Evolutionary conservation across 2,888 invertebrate species (phyloP), one percentile per base, ranked within the genome.

Genomic region (Cataglyphis rosenhaueri): DNA sequence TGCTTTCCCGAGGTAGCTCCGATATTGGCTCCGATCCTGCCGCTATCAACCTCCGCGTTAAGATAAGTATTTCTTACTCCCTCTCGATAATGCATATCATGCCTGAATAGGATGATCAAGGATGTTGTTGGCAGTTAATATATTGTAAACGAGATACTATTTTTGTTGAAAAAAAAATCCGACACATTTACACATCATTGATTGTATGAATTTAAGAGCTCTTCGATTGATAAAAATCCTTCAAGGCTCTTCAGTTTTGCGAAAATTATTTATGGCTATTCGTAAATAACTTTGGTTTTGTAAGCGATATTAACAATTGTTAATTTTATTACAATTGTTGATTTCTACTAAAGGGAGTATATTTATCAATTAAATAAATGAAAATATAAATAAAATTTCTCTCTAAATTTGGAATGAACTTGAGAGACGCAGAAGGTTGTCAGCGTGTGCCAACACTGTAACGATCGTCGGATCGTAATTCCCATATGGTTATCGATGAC

Each of bases 191-290:
- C 3, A 15, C 12, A 38, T 35, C 64, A 1, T 18, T 29, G 18
- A 25, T 3, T n/a, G 35, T 41, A 38, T 5, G 32, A 76, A 76
- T 15, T 15, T 15, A 41, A 41, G 15, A 38, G 10, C 18, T 55
- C 10, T 5, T 12, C 10, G 15, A 41, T 32, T 29, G 10, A 6
- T 3, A 55, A 5, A 12, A 32, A n/a, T 57, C 15, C 41, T 32
- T 12, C 38, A 3, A 29, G 66, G 66, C 41, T 44, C 41, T 44
- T 5, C 9, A 52, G 66, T 52, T 15, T 66, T 15, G 18, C 38
- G 76, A 66, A 44, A 44, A 52, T 48, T 75, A 48, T 76, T 76
- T 55, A 76, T 29, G n/a, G 41, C 25, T 12, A 41, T 55, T 78
- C 3, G 1, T 25, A 38, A 52, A 35, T 25, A 35, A 5, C 44